phyloP scores from a whole-genome alignment of 2,888 invertebrate species.

The Thysanoteuthis rhombus region DNA sequence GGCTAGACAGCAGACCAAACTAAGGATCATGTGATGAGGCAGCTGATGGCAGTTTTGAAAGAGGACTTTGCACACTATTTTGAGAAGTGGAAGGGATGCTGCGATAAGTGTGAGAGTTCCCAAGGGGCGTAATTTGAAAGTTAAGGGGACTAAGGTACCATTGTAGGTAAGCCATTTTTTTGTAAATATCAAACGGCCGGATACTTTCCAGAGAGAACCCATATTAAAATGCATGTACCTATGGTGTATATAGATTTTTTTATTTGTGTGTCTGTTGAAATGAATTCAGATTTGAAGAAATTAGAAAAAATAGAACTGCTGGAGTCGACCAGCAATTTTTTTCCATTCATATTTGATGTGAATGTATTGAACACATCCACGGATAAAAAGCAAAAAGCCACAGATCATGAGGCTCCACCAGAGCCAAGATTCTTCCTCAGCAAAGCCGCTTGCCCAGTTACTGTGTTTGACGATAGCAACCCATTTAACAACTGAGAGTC shows the following conservation, averaged over 20 bases:
- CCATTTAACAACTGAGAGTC: slow-evolving; percentile 93
- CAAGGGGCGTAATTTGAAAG: no score
- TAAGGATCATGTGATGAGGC: no score
- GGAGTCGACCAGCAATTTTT: slow-evolving; percentile 50
- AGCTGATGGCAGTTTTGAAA: no score
- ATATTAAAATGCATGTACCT: neutral
- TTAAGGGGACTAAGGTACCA: no score
- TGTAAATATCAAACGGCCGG: no score
- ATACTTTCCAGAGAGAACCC: no score
- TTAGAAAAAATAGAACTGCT: slow-evolving; percentile 35
- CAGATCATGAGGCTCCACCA: slow-evolving; percentile 65
- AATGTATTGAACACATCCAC: slow-evolving; percentile 65
- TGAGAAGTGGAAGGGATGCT: no score
- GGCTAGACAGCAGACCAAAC: no score
- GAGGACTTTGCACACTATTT: no score
- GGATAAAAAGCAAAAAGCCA: slow-evolving; percentile 43
- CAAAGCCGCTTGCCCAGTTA: slow-evolving; percentile 60
- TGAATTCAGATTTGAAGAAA: neutral
- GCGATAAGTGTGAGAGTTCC: no score
- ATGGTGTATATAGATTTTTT: neutral
- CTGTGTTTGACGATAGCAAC: slow-evolving; percentile 84
- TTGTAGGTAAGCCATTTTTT: no score
- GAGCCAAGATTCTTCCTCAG: slow-evolving; percentile 62
- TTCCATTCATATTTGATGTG: slow-evolving; percentile 64
- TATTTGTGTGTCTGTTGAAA: neutral